Conservation (phyloP, 92 coral and sea anemone species). For the Porites lobata region DNA sequence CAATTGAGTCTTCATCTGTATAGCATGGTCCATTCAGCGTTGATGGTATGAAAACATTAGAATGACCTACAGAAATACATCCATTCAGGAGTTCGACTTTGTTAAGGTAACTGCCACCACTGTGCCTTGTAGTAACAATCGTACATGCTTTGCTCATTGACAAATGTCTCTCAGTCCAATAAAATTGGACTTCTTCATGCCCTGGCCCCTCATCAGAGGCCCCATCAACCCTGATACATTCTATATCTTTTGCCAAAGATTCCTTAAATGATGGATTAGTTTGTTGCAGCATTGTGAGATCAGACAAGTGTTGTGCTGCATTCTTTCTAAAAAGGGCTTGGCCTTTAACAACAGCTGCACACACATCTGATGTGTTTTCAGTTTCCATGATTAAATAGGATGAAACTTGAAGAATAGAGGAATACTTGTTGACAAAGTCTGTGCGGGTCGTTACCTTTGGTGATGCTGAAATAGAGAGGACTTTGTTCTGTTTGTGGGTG, state of each 20-base stretch:
- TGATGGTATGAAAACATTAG: slow-evolving; percentile 26
- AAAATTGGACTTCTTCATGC: slow-evolving; percentile 40
- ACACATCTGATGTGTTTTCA: slow-evolving; percentile 45
- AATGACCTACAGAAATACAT: slow-evolving; percentile 58
- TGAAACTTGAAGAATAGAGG: slow-evolving; percentile 42
- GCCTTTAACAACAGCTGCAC: slow-evolving; percentile 54
- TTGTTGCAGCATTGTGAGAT: slow-evolving; percentile 46
- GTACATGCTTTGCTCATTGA: slow-evolving; percentile 28
- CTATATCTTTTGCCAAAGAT: slow-evolving; percentile 17
- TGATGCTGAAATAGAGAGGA: slow-evolving; percentile 36
- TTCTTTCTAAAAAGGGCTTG: slow-evolving; percentile 36
- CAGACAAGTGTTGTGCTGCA: slow-evolving; percentile 56
- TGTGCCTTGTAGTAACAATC: slow-evolving; percentile 56
- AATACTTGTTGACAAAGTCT: slow-evolving; percentile 39
- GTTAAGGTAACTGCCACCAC: slow-evolving; percentile 43
- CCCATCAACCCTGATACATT: slow-evolving; percentile 58
- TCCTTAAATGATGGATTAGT: slow-evolving; percentile 10
- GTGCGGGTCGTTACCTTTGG: slow-evolving; percentile 26
- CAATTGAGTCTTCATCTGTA: slow-evolving; percentile 16
- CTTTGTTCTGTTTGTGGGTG: slow-evolving; percentile 40
- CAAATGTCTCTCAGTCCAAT: slow-evolving; percentile 57
- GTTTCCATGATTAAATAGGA: slow-evolving; percentile 49
- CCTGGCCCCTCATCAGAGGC: slow-evolving; percentile 65
- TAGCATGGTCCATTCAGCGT: slow-evolving; percentile 26
- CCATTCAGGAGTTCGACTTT: slow-evolving; percentile 64